Evolutionary conservation across 2,888 invertebrate species (phyloP).

Genomic region (Dicranocentrus wangi): DNA sequence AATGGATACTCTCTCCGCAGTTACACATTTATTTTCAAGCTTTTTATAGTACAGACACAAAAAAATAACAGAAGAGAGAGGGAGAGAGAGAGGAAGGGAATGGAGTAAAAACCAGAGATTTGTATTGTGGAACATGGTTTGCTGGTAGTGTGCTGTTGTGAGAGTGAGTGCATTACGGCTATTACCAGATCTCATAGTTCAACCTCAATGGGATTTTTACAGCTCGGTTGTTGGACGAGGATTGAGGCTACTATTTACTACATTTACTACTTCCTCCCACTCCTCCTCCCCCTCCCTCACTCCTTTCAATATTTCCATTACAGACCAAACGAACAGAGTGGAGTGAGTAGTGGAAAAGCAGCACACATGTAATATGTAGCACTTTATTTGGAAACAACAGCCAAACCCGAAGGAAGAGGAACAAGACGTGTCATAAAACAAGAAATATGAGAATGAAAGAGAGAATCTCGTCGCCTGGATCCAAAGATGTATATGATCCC

Average conservation of each 20-base stretch:
- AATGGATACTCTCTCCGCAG: too few species aligned
- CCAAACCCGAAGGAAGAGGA: too few species aligned
- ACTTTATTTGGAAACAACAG: background rate
- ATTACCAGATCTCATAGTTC: constrained; percentile 24
- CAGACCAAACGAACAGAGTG: too few species aligned
- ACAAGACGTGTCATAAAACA: background rate
- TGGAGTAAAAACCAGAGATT: too few species aligned
- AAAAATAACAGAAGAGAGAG: too few species aligned
- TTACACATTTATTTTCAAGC: background rate
- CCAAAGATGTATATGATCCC: too few species aligned
- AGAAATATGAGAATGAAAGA: background rate
- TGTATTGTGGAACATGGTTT: too few species aligned
- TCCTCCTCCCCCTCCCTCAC: constrained; percentile 17
- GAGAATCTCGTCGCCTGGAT: too few species aligned
- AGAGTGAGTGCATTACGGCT: too few species aligned
- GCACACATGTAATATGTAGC: background rate
- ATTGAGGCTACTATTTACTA: constrained; percentile 41
- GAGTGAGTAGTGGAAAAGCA: too few species aligned
- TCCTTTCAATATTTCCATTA: constrained; percentile 1
- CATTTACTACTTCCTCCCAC: constrained; percentile 58
- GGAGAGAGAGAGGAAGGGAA: too few species aligned
- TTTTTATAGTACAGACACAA: too few species aligned
- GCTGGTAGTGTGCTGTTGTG: background rate
- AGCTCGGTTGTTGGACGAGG: constrained; percentile 24
- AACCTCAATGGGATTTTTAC: constrained; percentile 42